Evolutionary conservation across 1,140 invertebrate species (phyloP).

Genomic region (Meteorus sp.): DNA sequence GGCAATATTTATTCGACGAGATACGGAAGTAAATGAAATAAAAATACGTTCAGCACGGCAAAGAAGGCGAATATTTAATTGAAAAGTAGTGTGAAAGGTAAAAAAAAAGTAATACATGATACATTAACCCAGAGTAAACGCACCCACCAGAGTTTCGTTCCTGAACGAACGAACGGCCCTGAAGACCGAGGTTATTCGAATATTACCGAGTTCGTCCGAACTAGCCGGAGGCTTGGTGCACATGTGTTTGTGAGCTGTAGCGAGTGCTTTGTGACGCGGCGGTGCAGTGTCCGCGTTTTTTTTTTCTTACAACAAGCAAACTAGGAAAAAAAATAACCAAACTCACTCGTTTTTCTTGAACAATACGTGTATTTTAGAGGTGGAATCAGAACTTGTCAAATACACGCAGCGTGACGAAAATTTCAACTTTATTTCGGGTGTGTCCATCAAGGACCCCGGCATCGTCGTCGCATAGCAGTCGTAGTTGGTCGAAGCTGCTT

Average conservation of each 20-base stretch:
- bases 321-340: background rate
- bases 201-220: conserved; percentile 36
- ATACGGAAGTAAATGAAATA: conserved; percentile 1
- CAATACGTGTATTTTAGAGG: background rate
- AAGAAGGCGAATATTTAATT: conserved; percentile 1
- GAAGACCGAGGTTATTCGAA: conserved; percentile 38
- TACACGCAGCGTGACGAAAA: conserved; percentile 1
- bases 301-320: conserved; percentile 33
- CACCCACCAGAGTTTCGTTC: conserved; percentile 11
- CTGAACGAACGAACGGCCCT: conserved; percentile 37
- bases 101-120: too few relatives aligned
- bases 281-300: conserved; percentile 49
- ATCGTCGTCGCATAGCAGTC: too few relatives aligned
- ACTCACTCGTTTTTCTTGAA: background rate
- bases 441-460: conserved; percentile 27
- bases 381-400: background rate
- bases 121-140: background rate
- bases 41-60: background rate
- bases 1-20: too few relatives aligned
- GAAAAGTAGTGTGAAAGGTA: background rate
- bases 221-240: conserved; percentile 41
- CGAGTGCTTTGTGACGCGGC: conserved; percentile 57
- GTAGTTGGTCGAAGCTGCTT: conserved; percentile 14
- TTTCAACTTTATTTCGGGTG: conserved; percentile 22
- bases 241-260: conserved; percentile 55